Evolutionary conservation across 2,113 vertebrate species (phyloP).

Genomic region (Microtus pennsylvanicus): DNA sequence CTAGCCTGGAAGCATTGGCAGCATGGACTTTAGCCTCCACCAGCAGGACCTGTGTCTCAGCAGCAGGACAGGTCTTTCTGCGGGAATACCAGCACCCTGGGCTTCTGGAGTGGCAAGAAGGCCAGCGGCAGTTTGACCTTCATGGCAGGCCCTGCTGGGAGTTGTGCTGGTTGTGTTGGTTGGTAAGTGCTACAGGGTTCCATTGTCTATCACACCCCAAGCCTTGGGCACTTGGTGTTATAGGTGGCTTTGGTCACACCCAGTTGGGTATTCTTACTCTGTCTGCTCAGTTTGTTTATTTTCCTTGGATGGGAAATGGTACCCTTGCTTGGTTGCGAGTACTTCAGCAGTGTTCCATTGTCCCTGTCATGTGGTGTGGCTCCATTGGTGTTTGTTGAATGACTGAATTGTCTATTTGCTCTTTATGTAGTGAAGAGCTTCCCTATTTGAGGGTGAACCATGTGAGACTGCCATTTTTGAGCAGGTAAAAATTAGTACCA

Average conservation of each 20-base stretch:
- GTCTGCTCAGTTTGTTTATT: background rate
- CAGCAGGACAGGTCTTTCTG: background rate
- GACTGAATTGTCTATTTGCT: background rate
- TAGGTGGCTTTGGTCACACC: background rate
- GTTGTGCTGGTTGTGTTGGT: background rate
- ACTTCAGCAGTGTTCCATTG: background rate
- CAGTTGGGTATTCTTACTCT: background rate
- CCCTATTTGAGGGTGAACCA: fast-evolving
- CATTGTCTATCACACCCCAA: background rate
- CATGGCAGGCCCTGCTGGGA: background rate
- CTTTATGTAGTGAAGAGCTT: background rate
- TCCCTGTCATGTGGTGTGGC: fast-evolving
- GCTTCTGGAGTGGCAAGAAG: background rate
- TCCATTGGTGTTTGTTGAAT: background rate
- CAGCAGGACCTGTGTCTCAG: fast-evolving
- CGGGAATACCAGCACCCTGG: background rate
- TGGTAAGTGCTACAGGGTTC: background rate
- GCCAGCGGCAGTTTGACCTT: fast-evolving
- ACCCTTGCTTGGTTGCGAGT: background rate
- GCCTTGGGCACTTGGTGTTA: background rate
- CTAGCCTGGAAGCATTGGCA: too few species aligned
- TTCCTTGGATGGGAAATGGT: background rate
- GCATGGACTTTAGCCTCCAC: fast-evolving
- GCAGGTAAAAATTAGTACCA: background rate
- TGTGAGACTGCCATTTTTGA: background rate